These are phyloP conservation scores for Monoplex corrugatus DNA, from an alignment of 2,888 invertebrate genomes.

Conservation along the genomic window DNA sequence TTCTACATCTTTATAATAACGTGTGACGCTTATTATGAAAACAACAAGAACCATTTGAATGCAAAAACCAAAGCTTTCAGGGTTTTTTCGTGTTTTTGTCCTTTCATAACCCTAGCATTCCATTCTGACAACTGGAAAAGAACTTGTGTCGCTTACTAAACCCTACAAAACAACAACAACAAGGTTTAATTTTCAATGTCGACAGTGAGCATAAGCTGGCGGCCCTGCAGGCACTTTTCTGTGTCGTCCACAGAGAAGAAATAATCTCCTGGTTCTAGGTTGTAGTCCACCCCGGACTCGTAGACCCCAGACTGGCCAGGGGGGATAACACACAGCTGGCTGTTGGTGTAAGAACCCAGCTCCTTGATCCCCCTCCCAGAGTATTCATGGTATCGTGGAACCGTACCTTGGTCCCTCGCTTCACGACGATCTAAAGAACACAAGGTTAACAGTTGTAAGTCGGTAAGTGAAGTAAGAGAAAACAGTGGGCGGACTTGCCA, in stretches of 20 bases:
- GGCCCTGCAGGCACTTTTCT: slow-evolving; percentile 42
- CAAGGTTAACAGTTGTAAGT: neutral
- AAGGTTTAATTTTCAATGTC: slow-evolving; percentile 19
- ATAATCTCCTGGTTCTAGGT: slow-evolving; percentile 54
- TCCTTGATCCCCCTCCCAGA: slow-evolving; percentile 42
- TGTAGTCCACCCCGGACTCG: slow-evolving; percentile 45
- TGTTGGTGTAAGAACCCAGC: slow-evolving; percentile 56
- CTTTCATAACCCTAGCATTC: too few relatives aligned
- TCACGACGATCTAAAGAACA: slow-evolving; percentile 50
- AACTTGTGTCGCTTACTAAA: neutral
- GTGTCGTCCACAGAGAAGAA: slow-evolving; percentile 52
- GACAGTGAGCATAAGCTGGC: neutral
- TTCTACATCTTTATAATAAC: too few relatives aligned
- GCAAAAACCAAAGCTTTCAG: neutral
- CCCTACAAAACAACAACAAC: neutral
- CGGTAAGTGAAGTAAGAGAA: neutral
- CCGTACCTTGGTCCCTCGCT: slow-evolving; percentile 54
- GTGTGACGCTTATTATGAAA: neutral
- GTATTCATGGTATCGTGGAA: slow-evolving; percentile 46
- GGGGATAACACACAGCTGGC: slow-evolving; percentile 55
- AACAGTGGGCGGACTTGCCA: neutral
- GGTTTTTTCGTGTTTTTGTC: too few relatives aligned
- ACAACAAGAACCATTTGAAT: neutral
- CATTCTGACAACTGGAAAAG: neutral
- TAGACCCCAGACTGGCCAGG: slow-evolving; percentile 53